Base-by-base conservation (phyloP, 2,797 vertebrate species). In the Pangasius djambal region DNA sequence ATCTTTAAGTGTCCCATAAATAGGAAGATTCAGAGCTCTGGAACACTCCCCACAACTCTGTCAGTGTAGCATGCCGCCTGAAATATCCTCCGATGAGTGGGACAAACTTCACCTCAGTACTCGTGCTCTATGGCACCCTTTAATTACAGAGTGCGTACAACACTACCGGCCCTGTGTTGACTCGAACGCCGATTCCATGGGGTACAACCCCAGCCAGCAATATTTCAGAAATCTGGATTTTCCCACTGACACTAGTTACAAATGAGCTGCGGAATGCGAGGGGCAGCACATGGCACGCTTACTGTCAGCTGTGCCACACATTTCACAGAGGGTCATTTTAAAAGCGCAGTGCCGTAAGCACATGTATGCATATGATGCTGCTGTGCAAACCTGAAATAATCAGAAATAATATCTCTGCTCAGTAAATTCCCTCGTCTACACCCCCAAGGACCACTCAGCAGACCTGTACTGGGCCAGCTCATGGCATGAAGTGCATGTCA, bases 21-120 rank as follows among this genome's bases (percentile, higher is more conserved):
- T 94, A 95, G 93, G 94, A 95, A 94, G 94, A 96, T 95, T 95
- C 93, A 95, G 95, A 94, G 93, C 89, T 40, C 94, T 96, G 96
- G 96, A 96, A 96, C 95, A 96, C 96, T 97, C 95, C 95, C 95
- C 94, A 95, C 93, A 95, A 92, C 94, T 94, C 95, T 95, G 95
- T 96, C 95, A 95, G 95, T 95, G 94, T 94, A 95, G 94, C 93
- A 92, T 92, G 92, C 94, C 92, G 95, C 94, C 95, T 95, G 96
- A 96, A 95, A 96, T 95, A 95, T 94, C 95, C 94, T 91, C 89
- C 94, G 93, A 94, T 95, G 93, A 93, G 94, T 93, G 95, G 95
- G 96, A 96, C 96, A 96, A 94, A 95, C 95, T 95, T 95, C 94
- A 95, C 94, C 95, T 96, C 96, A 96, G 96, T 96, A 83, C 93